phyloP scores from a whole-genome alignment of 2,797 vertebrate genomes.

The Diceros bicornis region DNA sequence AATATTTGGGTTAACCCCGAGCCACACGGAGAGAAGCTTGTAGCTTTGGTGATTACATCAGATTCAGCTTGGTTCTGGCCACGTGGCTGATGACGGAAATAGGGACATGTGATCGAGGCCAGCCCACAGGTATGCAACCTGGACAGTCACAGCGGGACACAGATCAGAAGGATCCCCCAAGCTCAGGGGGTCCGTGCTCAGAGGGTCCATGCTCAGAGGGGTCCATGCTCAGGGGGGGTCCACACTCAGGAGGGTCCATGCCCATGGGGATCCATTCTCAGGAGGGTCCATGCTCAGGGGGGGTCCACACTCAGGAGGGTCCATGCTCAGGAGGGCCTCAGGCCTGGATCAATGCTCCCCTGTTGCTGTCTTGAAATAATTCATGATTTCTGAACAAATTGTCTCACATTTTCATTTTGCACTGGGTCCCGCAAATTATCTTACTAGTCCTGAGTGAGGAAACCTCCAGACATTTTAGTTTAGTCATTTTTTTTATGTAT shows the following conservation, averaged over 20 bases:
- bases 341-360: background rate
- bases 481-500: background rate
- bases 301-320: background rate
- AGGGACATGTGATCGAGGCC: background rate
- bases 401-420: background rate
- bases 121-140: rapidly evolving
- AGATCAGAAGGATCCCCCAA: no score
- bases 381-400: background rate
- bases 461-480: background rate
- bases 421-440: background rate
- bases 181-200: rapidly evolving
- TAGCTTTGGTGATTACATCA: background rate
- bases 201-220: background rate
- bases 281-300: background rate
- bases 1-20: background rate
- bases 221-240: background rate
- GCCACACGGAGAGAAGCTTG: background rate
- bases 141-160: background rate
- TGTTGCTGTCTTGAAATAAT: background rate
- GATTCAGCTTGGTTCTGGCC: background rate
- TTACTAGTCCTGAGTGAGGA: background rate
- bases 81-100: background rate
- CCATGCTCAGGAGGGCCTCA: background rate
- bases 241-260: background rate
- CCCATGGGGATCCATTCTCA: no score